A percentile compares a stretch with the other conserved stretches of the same genome.
Evolutionary conservation across 2,888 invertebrate species (phyloP).

Genomic region (Calephelis perditalis): DNA sequence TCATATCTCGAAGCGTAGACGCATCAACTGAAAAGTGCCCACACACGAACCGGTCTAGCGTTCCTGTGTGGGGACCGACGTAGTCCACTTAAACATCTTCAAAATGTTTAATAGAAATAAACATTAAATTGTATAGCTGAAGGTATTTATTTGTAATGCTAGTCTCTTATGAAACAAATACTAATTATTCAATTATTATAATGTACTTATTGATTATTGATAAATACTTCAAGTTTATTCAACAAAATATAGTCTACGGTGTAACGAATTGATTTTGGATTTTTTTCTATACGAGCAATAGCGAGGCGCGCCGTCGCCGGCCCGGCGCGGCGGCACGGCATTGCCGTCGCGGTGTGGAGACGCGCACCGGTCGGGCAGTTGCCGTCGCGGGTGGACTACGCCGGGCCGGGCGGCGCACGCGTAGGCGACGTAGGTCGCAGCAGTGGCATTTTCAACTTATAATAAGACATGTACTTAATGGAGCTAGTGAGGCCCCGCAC

Average conservation of each 20-base stretch:
- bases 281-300: slow-evolving; percentile 71
- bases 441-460: slow-evolving; percentile 74
- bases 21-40: slow-evolving; percentile 62
- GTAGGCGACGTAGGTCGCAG: slow-evolving; percentile 73
- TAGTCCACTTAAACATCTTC: slow-evolving; percentile 74
- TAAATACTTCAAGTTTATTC: slow-evolving; percentile 77
- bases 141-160: slow-evolving; percentile 78
- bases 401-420: slow-evolving; percentile 34
- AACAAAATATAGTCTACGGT: slow-evolving; percentile 75
- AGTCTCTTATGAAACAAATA: slow-evolving; percentile 78
- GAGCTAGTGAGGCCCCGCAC: slow-evolving; percentile 59
- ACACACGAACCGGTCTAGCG: slow-evolving; percentile 53
- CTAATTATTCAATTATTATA: slow-evolving; percentile 78
- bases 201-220: slow-evolving; percentile 78
- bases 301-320: slow-evolving; percentile 34
- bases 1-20: slow-evolving; percentile 75
- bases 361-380: neutral
- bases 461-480: slow-evolving; percentile 73
- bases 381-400: neutral
- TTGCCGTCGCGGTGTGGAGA: slow-evolving; percentile 15
- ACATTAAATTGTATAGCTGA: slow-evolving; percentile 77
- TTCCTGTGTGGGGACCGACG: slow-evolving; percentile 65
- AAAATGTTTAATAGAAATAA: slow-evolving; percentile 74
- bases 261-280: slow-evolving; percentile 74
- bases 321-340: slow-evolving; percentile 26